Evolutionary conservation across 2,113 vertebrate species (phyloP).

Genomic region (Zosterops pallidus): DNA sequence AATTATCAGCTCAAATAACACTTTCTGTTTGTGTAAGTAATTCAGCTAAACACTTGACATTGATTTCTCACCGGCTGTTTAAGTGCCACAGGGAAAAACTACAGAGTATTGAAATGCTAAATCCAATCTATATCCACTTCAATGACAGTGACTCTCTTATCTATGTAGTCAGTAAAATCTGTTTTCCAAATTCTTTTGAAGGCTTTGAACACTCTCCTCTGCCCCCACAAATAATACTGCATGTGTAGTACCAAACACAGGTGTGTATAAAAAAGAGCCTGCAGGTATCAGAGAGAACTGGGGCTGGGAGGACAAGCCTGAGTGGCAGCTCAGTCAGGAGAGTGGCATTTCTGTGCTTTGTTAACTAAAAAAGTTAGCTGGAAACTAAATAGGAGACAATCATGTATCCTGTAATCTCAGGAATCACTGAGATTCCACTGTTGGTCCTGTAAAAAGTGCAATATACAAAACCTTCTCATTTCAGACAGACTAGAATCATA

Average conservation of each 20-base stretch:
- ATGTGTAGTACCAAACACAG: not conserved
- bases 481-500: not conserved
- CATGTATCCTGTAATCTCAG: not conserved
- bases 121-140: not conserved
- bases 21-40: not conserved
- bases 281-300: not conserved
- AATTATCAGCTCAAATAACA: not conserved
- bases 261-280: not conserved
- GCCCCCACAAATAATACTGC: not conserved
- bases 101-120: not conserved
- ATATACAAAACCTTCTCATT: not conserved
- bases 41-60: not conserved
- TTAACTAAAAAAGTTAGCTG: not conserved
- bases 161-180: not conserved
- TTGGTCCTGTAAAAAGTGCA: not conserved
- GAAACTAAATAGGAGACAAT: not conserved
- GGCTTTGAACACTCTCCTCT: rapidly evolving
- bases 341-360: not conserved
- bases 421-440: not conserved
- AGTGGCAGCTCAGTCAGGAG: not conserved
- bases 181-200: not conserved
- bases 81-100: not conserved
- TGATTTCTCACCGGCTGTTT: not conserved
- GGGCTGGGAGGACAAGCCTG: not conserved
- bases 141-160: not conserved